Base-by-base conservation (phyloP, 2,888 invertebrate genomes). In the Thera britannica region DNA sequence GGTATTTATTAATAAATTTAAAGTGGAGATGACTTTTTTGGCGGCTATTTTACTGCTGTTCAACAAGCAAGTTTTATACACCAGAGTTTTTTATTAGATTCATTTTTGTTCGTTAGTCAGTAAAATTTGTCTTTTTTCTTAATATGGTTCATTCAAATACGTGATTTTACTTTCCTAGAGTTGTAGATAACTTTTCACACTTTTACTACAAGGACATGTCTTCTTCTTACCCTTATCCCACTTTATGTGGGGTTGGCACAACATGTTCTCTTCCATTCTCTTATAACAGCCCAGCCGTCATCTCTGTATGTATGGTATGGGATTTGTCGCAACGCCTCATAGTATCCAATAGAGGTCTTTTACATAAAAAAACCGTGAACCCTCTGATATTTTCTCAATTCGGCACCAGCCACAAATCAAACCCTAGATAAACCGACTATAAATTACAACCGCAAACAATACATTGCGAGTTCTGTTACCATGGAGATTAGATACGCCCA, bases 401-500 rank as follows among this genome's bases (percentile, higher is more conserved):
- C 59, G 52, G 52, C 58, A 58, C 46, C 35, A 72, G 67, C 69
- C 56, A 72, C 68, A 69, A 65, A 70, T 68, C 65, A 70, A 70
- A 70, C 54, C 52, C 38, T 54, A 67, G 67, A 70, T 70, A 70
- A 65, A 56, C 56, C 51, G 12, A 59, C 65, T 56, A 65, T 65
- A 70, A 64, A 70, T 69, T 66, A 70, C 66, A 66, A 5, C 58
- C 23, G 68, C 68, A 68, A 66, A 68, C 68, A 67, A 72, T 72
- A 72, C 69, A 75, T 67, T 68, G 44, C 72, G 71, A 72, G 74
- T 71, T 77, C 71, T 70, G 88, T 90, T 79, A 80, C 86, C 85
- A 90, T 89, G 84, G 87, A 77, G 83, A 90, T 88, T 81, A 77
- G 79, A 80, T 81, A 83, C 83, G 81, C 83, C 85, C 86, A 89